Evolutionary conservation across 2,113 vertebrate species (phyloP), one percentile per base, ranked within the genome.

Genomic region (Grus americana): DNA sequence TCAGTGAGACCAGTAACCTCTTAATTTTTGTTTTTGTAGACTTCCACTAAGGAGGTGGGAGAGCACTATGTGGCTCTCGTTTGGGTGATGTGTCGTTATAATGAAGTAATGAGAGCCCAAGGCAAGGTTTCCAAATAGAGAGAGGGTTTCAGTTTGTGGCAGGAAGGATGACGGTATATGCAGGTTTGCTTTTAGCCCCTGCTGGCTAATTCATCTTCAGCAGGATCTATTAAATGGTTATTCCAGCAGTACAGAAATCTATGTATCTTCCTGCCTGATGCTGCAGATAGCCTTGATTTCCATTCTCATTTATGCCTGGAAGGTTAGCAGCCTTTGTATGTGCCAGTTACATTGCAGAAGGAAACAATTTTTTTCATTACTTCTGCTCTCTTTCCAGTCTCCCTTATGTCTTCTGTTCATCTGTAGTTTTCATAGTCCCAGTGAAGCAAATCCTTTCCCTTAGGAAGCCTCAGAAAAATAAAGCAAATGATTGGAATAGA

Each of bases 391-490:
- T 88, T 92, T 88, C 78, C 67, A 72, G 32, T 89, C 67, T 95
- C 46, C 65, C 32, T 78, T 79, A 46, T 27, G 30, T 68, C 49
- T 92, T 52, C 62, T 95, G 58, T 86, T 88, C 36, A 66, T 24
- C 17, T 57, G 44, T 81, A 78, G 54, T 58, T 90, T 96, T 93
- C 61, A 17, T 70, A 91, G 88, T 89, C 66, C 70, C 70, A 65
- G 52, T 55, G 79, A 90, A 93, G 61, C 44, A 88, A 93, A 92
- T 95, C 61, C 14, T 67, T 95, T 90, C 89, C 70, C 73, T 93
- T 72, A 80, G 85, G 55, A 93, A 93, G 62, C 47, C 59, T 95
- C 91, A 83, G 40, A 92, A 96, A 96, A 93, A 70, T 72, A 88
- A 80, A 81, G 70, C 73, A 83, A 96, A 63, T 58, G 73, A 46